A percentile compares a stretch with the other conserved stretches of the same genome.
Conservation (phyloP, 2,888 invertebrate genomes). For the Cetonia aurata region DNA sequence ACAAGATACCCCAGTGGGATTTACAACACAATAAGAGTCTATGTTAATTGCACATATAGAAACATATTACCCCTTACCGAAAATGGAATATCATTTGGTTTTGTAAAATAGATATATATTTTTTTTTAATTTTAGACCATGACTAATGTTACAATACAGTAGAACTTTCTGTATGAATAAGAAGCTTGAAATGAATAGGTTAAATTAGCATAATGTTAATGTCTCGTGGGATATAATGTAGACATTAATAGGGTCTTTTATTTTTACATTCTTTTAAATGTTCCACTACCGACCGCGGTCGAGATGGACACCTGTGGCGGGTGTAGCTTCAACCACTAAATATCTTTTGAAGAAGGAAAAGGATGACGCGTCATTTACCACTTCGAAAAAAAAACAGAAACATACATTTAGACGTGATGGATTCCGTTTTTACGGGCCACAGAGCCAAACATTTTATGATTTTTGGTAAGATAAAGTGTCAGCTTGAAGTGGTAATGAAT, state of each 20-base stretch:
- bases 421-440: neutral
- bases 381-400: conserved; percentile 13
- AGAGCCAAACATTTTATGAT: conserved; percentile 16
- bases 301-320: conserved; percentile 50
- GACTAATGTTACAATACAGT: conserved; percentile 42
- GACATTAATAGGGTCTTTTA: conserved; percentile 51
- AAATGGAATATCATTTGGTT: conserved; percentile 42
- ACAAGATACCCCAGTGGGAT: conserved; percentile 5
- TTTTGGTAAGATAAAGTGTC: conserved; percentile 17
- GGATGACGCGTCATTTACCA: conserved; percentile 10
- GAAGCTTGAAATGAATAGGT: conserved; percentile 40
- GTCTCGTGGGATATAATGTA: conserved; percentile 53
- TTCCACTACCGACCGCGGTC: conserved; percentile 48
- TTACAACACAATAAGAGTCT: neutral
- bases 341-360: conserved; percentile 10
- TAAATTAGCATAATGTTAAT: conserved; percentile 47
- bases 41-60: conserved; percentile 6
- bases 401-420: neutral
- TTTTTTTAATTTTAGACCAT: conserved; percentile 40
- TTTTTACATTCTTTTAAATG: conserved; percentile 50
- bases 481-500: conserved; percentile 24
- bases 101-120: conserved; percentile 19
- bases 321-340: conserved; percentile 44
- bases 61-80: conserved; percentile 18
- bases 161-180: conserved; percentile 42